A percentile compares a stretch with the other conserved stretches of the same genome.
Evolutionary conservation across 2,888 invertebrate species (phyloP).

Genomic region (Lithophane socia): DNA sequence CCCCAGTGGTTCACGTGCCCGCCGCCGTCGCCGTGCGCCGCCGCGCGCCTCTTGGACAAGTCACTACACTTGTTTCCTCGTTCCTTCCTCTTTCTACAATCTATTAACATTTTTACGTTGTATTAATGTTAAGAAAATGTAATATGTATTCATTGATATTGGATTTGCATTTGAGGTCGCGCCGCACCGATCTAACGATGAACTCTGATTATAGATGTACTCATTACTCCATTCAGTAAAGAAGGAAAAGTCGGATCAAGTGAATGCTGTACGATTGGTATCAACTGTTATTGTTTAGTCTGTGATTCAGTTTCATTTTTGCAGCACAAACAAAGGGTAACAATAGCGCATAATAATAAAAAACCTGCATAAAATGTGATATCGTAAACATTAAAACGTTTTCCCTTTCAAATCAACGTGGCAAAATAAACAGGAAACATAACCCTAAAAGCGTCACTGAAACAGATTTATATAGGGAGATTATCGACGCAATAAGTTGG

Average conservation of each 20-base stretch:
- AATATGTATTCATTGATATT: constrained; percentile 59
- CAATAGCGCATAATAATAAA: constrained; percentile 6
- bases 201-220: constrained; percentile 51
- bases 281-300: constrained; percentile 8
- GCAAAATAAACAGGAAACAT: constrained; percentile 62
- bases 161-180: constrained; percentile 59
- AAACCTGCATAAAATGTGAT: constrained; percentile 15
- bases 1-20: constrained; percentile 43
- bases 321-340: constrained; percentile 29
- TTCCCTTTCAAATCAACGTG: constrained; percentile 42
- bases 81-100: constrained; percentile 44
- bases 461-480: constrained; percentile 72
- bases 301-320: constrained; percentile 41
- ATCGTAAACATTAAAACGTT: constrained; percentile 34
- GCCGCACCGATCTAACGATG: constrained; percentile 39
- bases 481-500: constrained; percentile 78
- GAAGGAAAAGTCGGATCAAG: neutral
- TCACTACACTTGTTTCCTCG: constrained; percentile 63
- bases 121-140: constrained; percentile 54
- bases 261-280: neutral
- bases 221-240: constrained; percentile 44
- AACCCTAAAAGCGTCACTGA: constrained; percentile 58
- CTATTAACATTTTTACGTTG: constrained; percentile 64
- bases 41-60: constrained; percentile 36
- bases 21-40: neutral